phyloP scores from a whole-genome alignment of 1,140 invertebrate genomes.

The Zeugodacus cucurbitae region DNA sequence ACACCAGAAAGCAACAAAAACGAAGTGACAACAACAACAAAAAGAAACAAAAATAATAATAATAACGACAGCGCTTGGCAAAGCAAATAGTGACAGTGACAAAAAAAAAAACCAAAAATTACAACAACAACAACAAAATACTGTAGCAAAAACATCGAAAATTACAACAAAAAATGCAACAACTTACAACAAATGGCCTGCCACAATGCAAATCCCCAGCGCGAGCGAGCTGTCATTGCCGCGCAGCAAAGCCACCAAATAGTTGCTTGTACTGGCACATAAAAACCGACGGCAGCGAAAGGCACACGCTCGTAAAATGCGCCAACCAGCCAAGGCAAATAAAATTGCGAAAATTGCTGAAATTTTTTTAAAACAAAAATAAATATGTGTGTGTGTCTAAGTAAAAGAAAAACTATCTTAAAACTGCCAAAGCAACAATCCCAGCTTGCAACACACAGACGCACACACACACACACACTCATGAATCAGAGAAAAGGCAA shows the following conservation, averaged over 20 bases:
- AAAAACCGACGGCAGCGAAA: background rate
- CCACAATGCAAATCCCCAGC: conserved; percentile 20
- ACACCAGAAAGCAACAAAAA: background rate
- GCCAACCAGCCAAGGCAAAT: background rate
- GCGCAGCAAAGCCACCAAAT: background rate
- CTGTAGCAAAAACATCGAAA: no score
- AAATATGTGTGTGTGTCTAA: background rate
- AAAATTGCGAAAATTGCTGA: background rate
- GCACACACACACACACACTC: no score
- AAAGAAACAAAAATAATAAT: background rate
- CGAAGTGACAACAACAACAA: background rate
- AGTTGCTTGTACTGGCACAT: conserved; percentile 14
- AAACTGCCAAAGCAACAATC: background rate
- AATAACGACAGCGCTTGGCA: background rate
- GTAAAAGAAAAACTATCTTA: background rate
- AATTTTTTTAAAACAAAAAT: background rate
- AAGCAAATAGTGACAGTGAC: background rate
- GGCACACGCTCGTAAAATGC: conserved; percentile 13
- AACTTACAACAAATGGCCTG: background rate
- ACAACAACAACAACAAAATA: background rate
- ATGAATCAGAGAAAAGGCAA: no score
- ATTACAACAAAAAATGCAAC: background rate
- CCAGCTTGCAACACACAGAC: background rate
- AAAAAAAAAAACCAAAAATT: background rate
- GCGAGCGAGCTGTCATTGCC: background rate